Evolutionary conservation across 1,140 invertebrate species (phyloP), one percentile per base, ranked within the genome.

Genomic region (Trachymyrmex septentrionalis): DNA sequence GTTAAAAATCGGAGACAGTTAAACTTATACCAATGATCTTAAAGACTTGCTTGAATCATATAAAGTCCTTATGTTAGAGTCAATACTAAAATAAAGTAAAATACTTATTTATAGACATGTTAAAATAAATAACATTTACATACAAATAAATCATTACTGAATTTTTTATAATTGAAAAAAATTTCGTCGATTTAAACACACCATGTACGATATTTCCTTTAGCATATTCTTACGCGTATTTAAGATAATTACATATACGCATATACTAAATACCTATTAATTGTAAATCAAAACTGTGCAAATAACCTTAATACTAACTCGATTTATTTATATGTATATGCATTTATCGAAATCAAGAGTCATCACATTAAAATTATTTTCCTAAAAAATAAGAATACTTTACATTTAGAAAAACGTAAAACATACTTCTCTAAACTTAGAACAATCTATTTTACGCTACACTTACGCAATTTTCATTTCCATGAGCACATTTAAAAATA

Each of bases 231-330:
- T 27, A 9, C 3, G 19, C 48, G 9, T 38, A 27, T 30, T 44
- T 53, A 80, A 44, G 67, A 59, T 53, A 69, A 30, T 80, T 66
- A n/a, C 24, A 19, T 38, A 38, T 5, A 38, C 6, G 2, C 4
- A 77, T 30, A 44, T 73, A 75, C 14, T 84, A 86, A 67, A 81
- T 77, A 82, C 19, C 24, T 67, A 77, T 66, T n/a, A 85, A 77
- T 59, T 16, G 30, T 34, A 77, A 61, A 61, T 57, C 50, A 44
- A 53, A 78, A 16, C 19, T 27, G 30, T 57, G 38, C 19, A 82
- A 73, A 53, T 85, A 77, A 82, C 5, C 61, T 71, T 86, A n/a
- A n/a, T n/a, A n/a, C n/a, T n/a, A n/a, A n/a, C n/a, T 78, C 63
- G 48, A 64, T 19, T 77, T 59, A n/a, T 2, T 66, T 78, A 55